These are phyloP conservation scores for Trachelus stipa DNA, from an alignment of 2,888 invertebrate species.

Conservation along the genomic window DNA sequence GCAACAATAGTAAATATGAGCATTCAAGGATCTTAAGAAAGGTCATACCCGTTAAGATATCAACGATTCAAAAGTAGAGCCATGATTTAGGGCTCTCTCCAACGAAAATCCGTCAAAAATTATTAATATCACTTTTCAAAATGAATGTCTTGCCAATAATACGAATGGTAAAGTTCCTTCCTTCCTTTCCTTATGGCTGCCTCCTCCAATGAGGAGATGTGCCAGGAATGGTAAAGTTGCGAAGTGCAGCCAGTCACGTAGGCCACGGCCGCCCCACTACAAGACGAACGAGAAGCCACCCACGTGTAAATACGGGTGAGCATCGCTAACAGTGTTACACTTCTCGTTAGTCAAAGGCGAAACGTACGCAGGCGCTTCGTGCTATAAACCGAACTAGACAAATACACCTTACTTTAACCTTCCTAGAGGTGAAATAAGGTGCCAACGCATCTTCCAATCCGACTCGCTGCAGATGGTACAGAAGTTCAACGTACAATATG, in stretches of 20 bases:
- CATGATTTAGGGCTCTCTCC: not conserved
- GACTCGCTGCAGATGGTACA: not conserved
- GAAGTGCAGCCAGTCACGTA: slow-evolving; percentile 67
- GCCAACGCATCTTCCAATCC: not conserved
- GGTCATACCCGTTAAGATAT: not conserved
- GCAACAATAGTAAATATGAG: not conserved
- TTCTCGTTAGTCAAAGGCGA: not conserved
- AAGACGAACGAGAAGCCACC: not conserved
- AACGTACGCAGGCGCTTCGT: not conserved
- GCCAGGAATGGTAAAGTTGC: not conserved
- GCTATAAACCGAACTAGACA: not conserved
- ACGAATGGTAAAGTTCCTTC: not conserved
- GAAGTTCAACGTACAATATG: not conserved
- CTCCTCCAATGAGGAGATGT: no score
- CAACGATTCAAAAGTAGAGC: not conserved
- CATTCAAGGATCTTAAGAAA: not conserved
- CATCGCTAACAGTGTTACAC: not conserved
- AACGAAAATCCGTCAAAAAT: not conserved
- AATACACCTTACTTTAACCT: slow-evolving; percentile 35
- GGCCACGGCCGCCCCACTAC: slow-evolving; percentile 50
- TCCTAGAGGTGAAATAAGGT: slow-evolving; percentile 42
- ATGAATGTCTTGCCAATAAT: not conserved
- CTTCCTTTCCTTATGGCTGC: no score
- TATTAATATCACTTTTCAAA: not conserved
- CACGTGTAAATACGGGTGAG: slow-evolving; percentile 11